Evolutionary conservation across 2,888 invertebrate species (phyloP), one percentile per base, ranked within the genome.

Genomic region (Candidula unifasciata): DNA sequence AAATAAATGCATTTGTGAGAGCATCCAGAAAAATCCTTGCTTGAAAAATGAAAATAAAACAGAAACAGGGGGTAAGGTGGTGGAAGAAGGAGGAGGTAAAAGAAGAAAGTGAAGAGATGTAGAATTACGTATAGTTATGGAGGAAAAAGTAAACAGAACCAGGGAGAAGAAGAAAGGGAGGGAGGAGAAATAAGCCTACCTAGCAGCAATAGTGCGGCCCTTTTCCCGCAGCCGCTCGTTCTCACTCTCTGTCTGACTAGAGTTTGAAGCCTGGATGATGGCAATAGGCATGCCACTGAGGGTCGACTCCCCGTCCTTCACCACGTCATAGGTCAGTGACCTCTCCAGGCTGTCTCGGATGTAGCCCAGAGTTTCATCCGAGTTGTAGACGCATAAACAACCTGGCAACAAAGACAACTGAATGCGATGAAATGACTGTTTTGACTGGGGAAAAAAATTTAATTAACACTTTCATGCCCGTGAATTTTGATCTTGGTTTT

Each of bases 331-430:
- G 18, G 98, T 94, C 44, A 98, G 95, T 3, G 97, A 97, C 93
- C 97, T 97, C 93, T 98, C 97, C 88, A 99, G 95, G 93, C 97
- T 97, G 85, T 97, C 96, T 89, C 97, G 95, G 80, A 99, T 96
- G 93, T 97, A 98, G 92, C 98, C 97, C 91, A 98, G 97, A 0
- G 97, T 97, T 91, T 97, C 96, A 90, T 96, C 96, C 91, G 97
- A 97, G 91, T 97, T 97, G 94, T 97, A 99, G 71, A 94, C 94
- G 91, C 94, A 95, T 85, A 95, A 91, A 90, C 94, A 94, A 86
- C 94, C 94, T 94, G 91, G 27, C 90, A 89, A 74, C 18, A 30
- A 30, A 74, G 30, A 3, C 21, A 35, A 35, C 13, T 21, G 21
- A 24, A 64, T n/a, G n/a, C n/a, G n/a, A n/a, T n/a, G n/a, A n/a